Conservation (phyloP, 2,888 invertebrate species). For the Lasioglossum oenotherae region DNA sequence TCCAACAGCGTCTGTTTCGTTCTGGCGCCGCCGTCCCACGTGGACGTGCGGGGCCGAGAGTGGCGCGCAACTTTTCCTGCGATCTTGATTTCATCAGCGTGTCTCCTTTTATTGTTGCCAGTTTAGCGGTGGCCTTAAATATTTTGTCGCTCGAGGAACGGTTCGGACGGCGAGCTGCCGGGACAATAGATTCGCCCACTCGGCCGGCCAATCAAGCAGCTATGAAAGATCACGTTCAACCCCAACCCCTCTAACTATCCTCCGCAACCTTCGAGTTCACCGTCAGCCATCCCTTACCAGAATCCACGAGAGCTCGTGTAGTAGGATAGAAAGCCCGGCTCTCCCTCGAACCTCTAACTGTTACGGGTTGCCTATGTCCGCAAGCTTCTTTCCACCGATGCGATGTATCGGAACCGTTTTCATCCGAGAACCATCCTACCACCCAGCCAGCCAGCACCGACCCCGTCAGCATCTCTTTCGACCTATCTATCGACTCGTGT, state of each 20-base stretch:
- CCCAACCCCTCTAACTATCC: constrained; percentile 70
- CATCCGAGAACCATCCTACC: constrained; percentile 43
- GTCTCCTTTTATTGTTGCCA: constrained; percentile 83
- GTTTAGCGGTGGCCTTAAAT: constrained; percentile 80
- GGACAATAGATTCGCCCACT: constrained; percentile 79
- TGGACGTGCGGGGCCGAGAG: constrained; percentile 65
- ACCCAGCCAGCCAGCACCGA: constrained; percentile 33
- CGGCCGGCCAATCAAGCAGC: constrained; percentile 81
- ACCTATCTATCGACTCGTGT: constrained; percentile 54
- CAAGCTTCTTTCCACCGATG: constrained; percentile 34
- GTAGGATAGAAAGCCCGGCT: constrained; percentile 47
- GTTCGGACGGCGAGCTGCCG: neutral
- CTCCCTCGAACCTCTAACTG: constrained; percentile 59
- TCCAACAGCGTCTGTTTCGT: constrained; percentile 30
- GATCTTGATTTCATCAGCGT: constrained; percentile 84
- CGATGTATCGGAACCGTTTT: constrained; percentile 59
- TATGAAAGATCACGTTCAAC: constrained; percentile 84
- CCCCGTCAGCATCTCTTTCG: constrained; percentile 66
- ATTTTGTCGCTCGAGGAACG: constrained; percentile 75
- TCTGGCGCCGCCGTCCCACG: constrained; percentile 63
- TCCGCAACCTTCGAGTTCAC: constrained; percentile 71
- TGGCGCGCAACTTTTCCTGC: constrained; percentile 76
- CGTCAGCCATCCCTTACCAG: constrained; percentile 65
- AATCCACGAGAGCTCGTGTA: constrained; percentile 49
- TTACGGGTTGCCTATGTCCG: constrained; percentile 66